A percentile compares a stretch with the other conserved stretches of the same genome.
Conservation (phyloP, 2,113 vertebrate species). For the Canis aureus region DNA sequence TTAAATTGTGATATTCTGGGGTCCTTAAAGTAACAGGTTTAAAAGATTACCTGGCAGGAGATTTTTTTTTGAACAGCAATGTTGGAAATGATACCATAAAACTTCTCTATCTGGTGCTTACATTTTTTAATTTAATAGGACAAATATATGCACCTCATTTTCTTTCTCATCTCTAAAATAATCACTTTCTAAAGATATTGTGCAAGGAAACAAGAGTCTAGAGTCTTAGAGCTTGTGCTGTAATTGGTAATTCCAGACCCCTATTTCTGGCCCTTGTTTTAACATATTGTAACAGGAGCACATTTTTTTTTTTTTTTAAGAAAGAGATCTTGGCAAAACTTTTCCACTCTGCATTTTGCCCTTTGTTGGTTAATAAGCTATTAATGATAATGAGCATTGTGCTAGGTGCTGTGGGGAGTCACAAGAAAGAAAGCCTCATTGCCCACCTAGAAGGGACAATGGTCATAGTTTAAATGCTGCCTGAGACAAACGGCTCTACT, state of each 20-base stretch:
- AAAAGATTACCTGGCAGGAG: neutral
- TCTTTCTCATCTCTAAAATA: neutral
- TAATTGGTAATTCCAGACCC: neutral
- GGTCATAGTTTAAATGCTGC: neutral
- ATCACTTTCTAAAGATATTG: constrained; percentile 36
- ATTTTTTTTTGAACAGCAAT: neutral
- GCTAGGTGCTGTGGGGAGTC: neutral
- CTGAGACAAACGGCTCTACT: neutral
- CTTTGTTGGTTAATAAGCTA: constrained; percentile 39
- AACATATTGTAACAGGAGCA: neutral
- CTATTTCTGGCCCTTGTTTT: neutral
- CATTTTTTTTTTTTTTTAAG: neutral
- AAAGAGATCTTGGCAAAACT: neutral
- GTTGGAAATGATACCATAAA: neutral
- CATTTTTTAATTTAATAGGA: constrained; percentile 31
- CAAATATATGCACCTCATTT: neutral
- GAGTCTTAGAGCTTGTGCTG: neutral
- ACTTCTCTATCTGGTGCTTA: neutral
- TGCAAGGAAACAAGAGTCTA: neutral
- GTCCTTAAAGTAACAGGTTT: neutral
- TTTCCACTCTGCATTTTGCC: neutral
- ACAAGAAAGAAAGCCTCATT: neutral
- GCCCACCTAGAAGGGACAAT: neutral
- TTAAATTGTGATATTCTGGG: neutral
- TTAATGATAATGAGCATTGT: neutral